Conservation (phyloP, 2,888 invertebrate genomes). For the Lathronympha strigana region DNA sequence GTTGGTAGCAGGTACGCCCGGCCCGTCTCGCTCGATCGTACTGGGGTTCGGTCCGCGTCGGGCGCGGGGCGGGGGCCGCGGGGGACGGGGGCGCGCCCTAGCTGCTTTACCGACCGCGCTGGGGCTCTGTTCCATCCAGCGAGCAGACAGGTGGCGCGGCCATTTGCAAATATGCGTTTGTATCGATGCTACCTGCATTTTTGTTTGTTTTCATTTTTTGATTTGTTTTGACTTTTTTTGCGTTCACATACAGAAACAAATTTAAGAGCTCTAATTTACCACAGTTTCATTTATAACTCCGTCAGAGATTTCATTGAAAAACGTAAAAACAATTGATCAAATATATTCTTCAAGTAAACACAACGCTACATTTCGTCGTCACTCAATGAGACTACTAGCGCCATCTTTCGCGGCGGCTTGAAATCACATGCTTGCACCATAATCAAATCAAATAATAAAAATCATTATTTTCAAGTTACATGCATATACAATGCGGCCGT, state of each 20-base stretch:
- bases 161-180: slow-evolving; percentile 47
- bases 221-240: slow-evolving; percentile 4
- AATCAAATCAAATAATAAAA: slow-evolving; percentile 19
- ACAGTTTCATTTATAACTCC: not conserved
- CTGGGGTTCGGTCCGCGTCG: slow-evolving; percentile 62
- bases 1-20: slow-evolving; percentile 66
- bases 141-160: slow-evolving; percentile 72
- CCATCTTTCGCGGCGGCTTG: slow-evolving; percentile 20
- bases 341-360: not conserved
- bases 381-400: slow-evolving; percentile 1
- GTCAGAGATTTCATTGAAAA: not conserved
- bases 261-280: not conserved
- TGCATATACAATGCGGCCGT: slow-evolving; percentile 9
- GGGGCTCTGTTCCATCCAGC: slow-evolving; percentile 57
- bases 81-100: slow-evolving; percentile 52
- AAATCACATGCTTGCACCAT: slow-evolving; percentile 3
- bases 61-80: slow-evolving; percentile 59
- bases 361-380: slow-evolving; percentile 2
- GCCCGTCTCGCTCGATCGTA: slow-evolving; percentile 79
- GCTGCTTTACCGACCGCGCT: slow-evolving; percentile 56
- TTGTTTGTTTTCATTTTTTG: slow-evolving; percentile 42
- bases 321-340: not conserved
- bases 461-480: slow-evolving; percentile 24
- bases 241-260: not conserved
- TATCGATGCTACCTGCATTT: slow-evolving; percentile 40